These are phyloP conservation scores for Dasysyrphus tricinctus DNA, from an alignment of 2,888 invertebrate species.

Conservation along the genomic window DNA sequence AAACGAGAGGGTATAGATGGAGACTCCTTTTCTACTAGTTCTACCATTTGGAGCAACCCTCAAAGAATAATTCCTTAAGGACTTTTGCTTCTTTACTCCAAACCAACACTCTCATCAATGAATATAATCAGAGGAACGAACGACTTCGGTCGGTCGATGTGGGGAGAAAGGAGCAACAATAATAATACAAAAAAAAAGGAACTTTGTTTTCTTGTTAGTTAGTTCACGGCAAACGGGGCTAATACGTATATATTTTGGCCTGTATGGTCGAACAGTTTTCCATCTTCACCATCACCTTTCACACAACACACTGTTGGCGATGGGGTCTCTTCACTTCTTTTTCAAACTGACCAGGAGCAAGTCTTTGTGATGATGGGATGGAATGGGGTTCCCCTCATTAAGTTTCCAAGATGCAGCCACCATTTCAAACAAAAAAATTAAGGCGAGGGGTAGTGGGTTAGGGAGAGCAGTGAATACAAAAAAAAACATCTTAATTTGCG, in stretches of 20 bases:
- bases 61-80: constrained; percentile 75
- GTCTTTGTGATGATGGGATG: constrained; percentile 1
- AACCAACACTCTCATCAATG: constrained; percentile 48
- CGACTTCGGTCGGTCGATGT: not conserved
- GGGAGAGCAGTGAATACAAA: not conserved
- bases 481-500: constrained; percentile 72
- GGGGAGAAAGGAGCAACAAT: constrained; percentile 63
- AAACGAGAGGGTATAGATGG: constrained; percentile 13
- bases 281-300: constrained; percentile 56
- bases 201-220: constrained; percentile 73
- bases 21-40: not conserved
- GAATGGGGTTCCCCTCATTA: constrained; percentile 65
- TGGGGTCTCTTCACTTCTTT: constrained; percentile 6
- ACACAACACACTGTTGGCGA: not conserved
- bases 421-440: constrained; percentile 22
- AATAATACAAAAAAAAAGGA: constrained; percentile 30
- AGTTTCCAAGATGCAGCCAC: constrained; percentile 52
- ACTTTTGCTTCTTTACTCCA: constrained; percentile 61
- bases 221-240: constrained; percentile 54
- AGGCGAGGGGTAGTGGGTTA: not conserved
- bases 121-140: constrained; percentile 59
- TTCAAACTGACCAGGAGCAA: constrained; percentile 44
- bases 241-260: constrained; percentile 16
- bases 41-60: constrained; percentile 60
- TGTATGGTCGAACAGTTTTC: constrained; percentile 72